These are phyloP conservation scores for Apotomis capreana DNA, from an alignment of 2,888 invertebrate genomes.

Conservation along the genomic window DNA sequence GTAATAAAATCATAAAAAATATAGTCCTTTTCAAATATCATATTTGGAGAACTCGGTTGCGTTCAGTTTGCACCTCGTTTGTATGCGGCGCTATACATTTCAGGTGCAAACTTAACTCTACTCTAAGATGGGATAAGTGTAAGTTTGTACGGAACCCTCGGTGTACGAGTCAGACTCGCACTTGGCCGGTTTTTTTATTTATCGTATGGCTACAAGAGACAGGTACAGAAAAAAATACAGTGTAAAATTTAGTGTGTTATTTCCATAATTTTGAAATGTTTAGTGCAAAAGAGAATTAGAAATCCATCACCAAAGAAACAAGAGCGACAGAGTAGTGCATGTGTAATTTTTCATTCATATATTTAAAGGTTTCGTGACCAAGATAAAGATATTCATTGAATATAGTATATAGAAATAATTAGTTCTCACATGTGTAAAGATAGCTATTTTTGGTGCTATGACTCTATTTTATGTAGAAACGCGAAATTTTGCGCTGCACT, in stretches of 20 bases:
- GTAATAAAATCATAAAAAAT: too few relatives aligned
- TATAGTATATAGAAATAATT: conserved; percentile 28
- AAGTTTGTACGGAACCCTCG: too few relatives aligned
- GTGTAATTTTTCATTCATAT: background rate
- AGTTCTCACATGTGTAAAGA: conserved; percentile 34
- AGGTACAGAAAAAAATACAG: background rate
- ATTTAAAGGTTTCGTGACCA: background rate
- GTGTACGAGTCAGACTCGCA: too few relatives aligned
- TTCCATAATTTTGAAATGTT: background rate
- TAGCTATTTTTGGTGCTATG: background rate
- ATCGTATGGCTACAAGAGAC: too few relatives aligned
- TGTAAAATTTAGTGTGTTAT: background rate
- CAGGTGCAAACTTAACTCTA: too few relatives aligned
- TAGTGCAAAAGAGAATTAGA: conserved; percentile 9
- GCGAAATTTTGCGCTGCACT: too few relatives aligned
- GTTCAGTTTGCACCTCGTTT: too few relatives aligned
- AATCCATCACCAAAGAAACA: conserved; percentile 41
- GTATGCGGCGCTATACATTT: too few relatives aligned
- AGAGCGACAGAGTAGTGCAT: background rate
- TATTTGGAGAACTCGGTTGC: too few relatives aligned
- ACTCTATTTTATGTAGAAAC: background rate
- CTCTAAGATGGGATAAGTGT: too few relatives aligned
- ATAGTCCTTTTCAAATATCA: too few relatives aligned
- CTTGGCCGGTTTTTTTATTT: too few relatives aligned
- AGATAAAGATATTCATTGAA: background rate